phyloP scores from a whole-genome alignment of 1,140 invertebrate species.

The Leptonema lineaticorne region DNA sequence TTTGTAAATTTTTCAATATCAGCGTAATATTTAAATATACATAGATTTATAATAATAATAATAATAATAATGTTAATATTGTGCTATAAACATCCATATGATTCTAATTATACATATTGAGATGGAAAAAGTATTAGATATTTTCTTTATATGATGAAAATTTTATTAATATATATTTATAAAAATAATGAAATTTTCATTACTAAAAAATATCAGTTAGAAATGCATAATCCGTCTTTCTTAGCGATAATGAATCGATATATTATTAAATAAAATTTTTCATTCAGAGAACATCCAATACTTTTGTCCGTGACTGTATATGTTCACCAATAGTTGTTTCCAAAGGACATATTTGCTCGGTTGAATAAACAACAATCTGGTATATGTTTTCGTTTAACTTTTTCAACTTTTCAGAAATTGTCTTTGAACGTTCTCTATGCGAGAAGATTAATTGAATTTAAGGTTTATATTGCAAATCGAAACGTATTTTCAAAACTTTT shows the following conservation, averaged over 20 bases:
- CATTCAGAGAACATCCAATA: no score
- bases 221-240: no score
- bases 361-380: background rate
- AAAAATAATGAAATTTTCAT: no score
- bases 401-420: background rate
- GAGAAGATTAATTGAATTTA: background rate
- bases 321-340: no score
- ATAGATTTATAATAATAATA: background rate
- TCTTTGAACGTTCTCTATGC: background rate
- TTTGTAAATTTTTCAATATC: background rate
- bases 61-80: background rate
- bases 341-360: background rate
- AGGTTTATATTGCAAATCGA: background rate
- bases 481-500: no score
- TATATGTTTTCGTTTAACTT: background rate
- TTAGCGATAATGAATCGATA: no score
- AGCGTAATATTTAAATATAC: background rate
- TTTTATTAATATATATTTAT: no score
- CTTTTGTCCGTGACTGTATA: no score
- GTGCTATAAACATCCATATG: slow-evolving; percentile 15
- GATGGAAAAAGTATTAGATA: no score
- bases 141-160: no score
- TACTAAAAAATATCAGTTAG: no score
- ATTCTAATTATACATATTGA: background rate
- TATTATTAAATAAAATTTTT: no score